These are phyloP conservation scores for Nothocercus nigrocapillus DNA, from an alignment of 2,113 vertebrate genomes.

Conservation along the genomic window DNA sequence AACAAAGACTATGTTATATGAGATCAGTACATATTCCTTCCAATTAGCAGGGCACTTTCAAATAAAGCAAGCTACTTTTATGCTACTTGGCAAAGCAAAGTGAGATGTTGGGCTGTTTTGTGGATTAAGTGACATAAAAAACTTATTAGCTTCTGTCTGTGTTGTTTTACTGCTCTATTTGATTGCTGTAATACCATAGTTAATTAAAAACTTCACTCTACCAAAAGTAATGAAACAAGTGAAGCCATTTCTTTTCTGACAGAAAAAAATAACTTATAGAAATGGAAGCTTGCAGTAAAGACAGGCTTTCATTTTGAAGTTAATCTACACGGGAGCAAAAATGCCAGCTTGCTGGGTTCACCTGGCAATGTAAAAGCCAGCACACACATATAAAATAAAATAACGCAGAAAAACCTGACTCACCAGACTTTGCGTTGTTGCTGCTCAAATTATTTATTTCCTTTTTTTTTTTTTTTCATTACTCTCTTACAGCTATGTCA, in stretches of 20 bases:
- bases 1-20: not conserved
- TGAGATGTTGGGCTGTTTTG: not conserved
- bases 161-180: not conserved
- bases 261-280: not conserved
- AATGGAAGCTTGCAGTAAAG: not conserved
- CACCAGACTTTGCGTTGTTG: not conserved
- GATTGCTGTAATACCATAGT: not conserved
- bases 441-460: not conserved
- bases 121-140: slow-evolving; percentile 6
- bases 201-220: slow-evolving; percentile 31
- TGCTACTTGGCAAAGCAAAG: not conserved
- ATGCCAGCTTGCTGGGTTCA: not conserved
- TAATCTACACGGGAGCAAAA: not conserved
- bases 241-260: not conserved
- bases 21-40: not conserved
- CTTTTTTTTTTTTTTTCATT: not conserved
- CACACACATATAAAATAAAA: not conserved
- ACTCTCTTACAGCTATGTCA: not conserved
- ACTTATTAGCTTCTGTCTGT: not conserved
- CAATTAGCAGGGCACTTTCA: not conserved
- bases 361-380: not conserved
- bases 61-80: not conserved
- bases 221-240: slow-evolving; percentile 22
- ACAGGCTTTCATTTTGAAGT: not conserved
- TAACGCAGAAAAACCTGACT: accelerated